A percentile compares a stretch with the other conserved stretches of the same genome.
Conservation (phyloP, 2,888 invertebrate genomes). For the Dexiosoma caninum region DNA sequence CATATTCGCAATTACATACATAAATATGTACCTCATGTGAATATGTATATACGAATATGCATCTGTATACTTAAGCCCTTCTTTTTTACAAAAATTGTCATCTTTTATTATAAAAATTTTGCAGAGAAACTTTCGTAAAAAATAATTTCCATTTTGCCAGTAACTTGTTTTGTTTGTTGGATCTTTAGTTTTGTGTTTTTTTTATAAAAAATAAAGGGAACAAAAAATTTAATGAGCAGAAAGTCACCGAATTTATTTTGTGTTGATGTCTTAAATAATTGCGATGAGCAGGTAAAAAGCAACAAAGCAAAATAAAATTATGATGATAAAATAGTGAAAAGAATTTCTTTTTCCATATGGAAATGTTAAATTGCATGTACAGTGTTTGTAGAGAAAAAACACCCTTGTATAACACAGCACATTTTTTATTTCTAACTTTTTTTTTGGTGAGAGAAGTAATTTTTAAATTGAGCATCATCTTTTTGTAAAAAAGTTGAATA, state of each 20-base stretch:
- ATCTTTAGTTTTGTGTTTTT: not conserved
- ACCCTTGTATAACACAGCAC: too few species aligned
- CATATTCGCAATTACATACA: not conserved
- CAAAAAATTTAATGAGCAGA: conserved; percentile 45
- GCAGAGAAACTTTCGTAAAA: not conserved
- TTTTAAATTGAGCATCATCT: too few species aligned
- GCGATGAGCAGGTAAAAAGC: not conserved
- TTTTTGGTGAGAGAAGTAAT: too few species aligned
- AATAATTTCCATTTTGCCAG: conserved; percentile 18
- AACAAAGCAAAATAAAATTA: not conserved
- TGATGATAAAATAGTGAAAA: not conserved
- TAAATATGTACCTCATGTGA: not conserved
- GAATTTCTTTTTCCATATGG: not conserved
- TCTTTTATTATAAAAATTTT: not conserved
- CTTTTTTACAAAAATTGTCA: not conserved
- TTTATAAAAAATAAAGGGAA: conserved; percentile 1
- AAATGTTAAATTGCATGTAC: not conserved
- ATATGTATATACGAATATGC: too few species aligned
- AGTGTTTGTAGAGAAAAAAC: conserved; percentile 9
- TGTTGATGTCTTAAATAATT: conserved; percentile 12
- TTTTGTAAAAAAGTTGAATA: too few species aligned
- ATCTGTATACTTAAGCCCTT: too few species aligned
- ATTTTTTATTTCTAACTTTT: too few species aligned
- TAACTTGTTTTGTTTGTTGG: conserved; percentile 19
- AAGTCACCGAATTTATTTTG: conserved; percentile 16